phyloP scores from a whole-genome alignment of 1,140 invertebrate genomes.

The Dryas iulia region DNA sequence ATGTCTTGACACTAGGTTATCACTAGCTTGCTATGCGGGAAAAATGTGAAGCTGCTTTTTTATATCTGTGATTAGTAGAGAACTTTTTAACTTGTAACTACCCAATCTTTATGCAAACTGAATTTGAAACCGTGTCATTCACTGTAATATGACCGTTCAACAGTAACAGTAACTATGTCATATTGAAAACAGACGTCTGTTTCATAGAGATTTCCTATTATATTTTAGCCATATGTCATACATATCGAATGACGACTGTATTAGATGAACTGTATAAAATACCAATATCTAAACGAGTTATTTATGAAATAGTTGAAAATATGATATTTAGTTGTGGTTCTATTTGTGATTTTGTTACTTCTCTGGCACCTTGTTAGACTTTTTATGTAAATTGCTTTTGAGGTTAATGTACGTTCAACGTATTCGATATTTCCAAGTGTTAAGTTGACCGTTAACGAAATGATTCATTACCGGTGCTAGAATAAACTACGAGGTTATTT shows the following conservation, averaged over 20 bases:
- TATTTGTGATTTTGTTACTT: conserved; percentile 30
- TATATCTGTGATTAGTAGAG: no score
- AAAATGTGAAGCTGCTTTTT: no score
- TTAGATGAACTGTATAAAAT: conserved; percentile 30
- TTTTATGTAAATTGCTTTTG: conserved; percentile 53
- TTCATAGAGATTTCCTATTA: neutral
- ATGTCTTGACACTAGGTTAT: no score
- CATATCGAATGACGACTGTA: conserved; percentile 33
- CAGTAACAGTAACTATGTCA: neutral
- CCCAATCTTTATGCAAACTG: neutral
- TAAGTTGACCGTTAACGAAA: conserved; percentile 69
- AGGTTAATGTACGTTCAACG: conserved; percentile 52
- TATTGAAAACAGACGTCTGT: neutral
- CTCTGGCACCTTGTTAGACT: conserved; percentile 35
- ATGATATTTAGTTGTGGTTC: conserved; percentile 35
- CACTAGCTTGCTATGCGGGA: no score
- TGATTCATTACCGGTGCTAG: conserved; percentile 73
- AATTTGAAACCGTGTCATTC: neutral
- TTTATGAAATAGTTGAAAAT: conserved; percentile 34
- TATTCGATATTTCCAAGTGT: conserved; percentile 60
- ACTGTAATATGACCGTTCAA: neutral
- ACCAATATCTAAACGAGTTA: conserved; percentile 30
- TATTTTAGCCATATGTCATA: conserved; percentile 5
- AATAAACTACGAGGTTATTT: conserved; percentile 70
- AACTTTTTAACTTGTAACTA: no score